Conservation (phyloP, 2,888 invertebrate genomes). For the Caenorhabditis sinica region DNA sequence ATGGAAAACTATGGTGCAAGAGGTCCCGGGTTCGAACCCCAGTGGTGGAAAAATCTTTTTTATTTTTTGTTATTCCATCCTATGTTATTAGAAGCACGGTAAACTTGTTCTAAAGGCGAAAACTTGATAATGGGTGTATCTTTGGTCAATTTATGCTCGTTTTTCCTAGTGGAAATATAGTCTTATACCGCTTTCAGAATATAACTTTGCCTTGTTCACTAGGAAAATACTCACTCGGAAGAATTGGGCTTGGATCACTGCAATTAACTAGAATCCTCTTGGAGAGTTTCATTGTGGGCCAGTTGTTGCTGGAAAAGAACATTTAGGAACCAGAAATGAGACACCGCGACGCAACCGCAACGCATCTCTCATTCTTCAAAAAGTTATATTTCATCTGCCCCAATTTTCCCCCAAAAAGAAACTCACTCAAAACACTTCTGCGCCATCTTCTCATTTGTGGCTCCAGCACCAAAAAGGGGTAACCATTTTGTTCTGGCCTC, state of each 20-base stretch:
- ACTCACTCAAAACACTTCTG: constrained; percentile 63
- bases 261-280: constrained; percentile 57
- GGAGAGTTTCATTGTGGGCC: constrained; percentile 62
- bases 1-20: not conserved
- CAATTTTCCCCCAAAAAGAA: not conserved
- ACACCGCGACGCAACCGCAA: too few species aligned
- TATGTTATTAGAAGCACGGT: not conserved
- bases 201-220: not conserved
- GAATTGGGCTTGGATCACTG: constrained; percentile 52
- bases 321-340: too few species aligned
- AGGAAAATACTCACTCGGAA: constrained; percentile 46
- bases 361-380: not conserved
- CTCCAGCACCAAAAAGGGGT: constrained; percentile 59
- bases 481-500: constrained; percentile 62
- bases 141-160: not conserved
- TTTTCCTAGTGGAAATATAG: not conserved
- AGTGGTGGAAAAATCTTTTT: too few species aligned
- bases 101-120: too few species aligned
- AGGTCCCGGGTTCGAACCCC: not conserved
- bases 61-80: too few species aligned
- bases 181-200: not conserved
- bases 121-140: too few species aligned
- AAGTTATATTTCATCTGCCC: too few species aligned
- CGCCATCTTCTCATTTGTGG: constrained; percentile 49
- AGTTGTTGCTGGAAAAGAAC: constrained; percentile 51